Conservation (phyloP, 2,797 vertebrate genomes). For the Galago senegalensis region DNA sequence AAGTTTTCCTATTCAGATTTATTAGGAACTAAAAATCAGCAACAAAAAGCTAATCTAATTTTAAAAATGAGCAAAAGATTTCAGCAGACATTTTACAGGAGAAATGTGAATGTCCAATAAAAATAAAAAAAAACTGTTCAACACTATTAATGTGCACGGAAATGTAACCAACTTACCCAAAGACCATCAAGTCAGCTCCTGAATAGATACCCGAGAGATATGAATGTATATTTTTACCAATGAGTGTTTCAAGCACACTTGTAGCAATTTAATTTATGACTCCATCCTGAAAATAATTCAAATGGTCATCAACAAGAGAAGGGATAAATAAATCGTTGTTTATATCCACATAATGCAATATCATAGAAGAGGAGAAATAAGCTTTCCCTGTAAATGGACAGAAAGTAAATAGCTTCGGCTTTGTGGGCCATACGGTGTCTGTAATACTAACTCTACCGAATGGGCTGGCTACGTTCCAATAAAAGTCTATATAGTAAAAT, state of each 20-base stretch:
- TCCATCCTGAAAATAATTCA: background rate
- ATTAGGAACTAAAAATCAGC: conserved; percentile 53
- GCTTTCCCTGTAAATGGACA: background rate
- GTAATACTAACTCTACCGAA: background rate
- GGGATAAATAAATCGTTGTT: background rate
- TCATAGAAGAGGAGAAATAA: background rate
- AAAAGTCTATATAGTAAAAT: background rate
- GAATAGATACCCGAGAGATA: background rate
- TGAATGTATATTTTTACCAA: background rate
- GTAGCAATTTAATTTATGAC: background rate
- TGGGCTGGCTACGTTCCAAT: background rate
- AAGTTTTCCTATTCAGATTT: background rate
- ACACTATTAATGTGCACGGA: conserved; percentile 22
- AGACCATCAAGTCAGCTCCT: background rate
- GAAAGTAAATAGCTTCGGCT: conserved; percentile 4
- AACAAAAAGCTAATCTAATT: conserved; percentile 6
- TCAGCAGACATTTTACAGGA: background rate
- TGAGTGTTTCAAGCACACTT: background rate
- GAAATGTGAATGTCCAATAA: background rate
- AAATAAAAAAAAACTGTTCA: conserved; percentile 13
- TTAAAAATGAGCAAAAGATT: background rate
- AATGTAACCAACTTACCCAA: conserved; percentile 46
- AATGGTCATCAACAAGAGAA: conserved; percentile 14
- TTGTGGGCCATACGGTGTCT: background rate
- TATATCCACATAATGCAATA: background rate